Evolutionary conservation across 1,140 invertebrate species (phyloP), one percentile per base, ranked within the genome.

Genomic region (Zaprionus inermis): DNA sequence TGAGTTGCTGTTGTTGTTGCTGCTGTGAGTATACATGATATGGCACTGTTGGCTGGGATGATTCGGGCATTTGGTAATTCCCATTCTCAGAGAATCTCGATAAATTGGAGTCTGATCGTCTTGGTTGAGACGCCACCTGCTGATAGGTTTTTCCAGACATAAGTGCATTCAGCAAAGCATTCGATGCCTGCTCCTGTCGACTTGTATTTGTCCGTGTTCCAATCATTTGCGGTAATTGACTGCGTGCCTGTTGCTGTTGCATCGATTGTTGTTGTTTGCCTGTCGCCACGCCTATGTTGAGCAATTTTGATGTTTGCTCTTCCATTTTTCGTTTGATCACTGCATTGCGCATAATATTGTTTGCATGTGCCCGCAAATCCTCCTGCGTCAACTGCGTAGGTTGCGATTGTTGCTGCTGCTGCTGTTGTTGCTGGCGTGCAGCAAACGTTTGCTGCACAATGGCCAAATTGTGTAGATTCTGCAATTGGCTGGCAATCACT

Each of bases 291-390:
- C 66, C 75, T 28, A 84, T 44, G 67, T 79, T 79, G 7, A 80
- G 67, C 12, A 89, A 22, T 36, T 89, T 88, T 1, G 73, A 71
- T 16, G 72, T 77, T 74, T 91, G 90, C 24, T 91, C 91, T 46
- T 92, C 91, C 51, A 92, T 73, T 63, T 91, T 91, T n/a, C 91
- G 84, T 55, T 92, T 92, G 38, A 91, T 83, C 24, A 92, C 83
- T 1, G 91, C 91, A 75, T 92, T 92, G 30, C 91, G 84, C 88
- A 92, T 91, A 66, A 92, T 91, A 5, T 89, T 64, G 61, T 91
- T 92, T 20, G 91, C 81, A 73, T 91, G 91, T 0, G 91, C 82
- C 67, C 90, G 88, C 38, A 92, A 52, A 57, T 92, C 90, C 61
- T 92, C 90, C 34, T 91, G 91, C 7, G 88, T 79, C 12, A 91